phyloP scores from a whole-genome alignment of 2,797 vertebrate species.

The Mastacembelus armatus region DNA sequence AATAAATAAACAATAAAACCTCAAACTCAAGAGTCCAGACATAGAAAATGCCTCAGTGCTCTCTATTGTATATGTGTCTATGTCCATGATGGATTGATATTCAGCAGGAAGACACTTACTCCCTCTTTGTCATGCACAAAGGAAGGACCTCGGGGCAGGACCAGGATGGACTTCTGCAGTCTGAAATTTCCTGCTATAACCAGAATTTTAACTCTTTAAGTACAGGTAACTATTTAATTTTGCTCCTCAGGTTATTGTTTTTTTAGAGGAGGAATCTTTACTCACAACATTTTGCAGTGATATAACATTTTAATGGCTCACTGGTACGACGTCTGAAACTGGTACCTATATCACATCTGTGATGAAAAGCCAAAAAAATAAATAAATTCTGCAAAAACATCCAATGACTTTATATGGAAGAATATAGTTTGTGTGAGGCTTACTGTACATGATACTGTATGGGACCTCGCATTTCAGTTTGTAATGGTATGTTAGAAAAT shows the following conservation, averaged over 20 bases:
- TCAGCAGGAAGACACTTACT: conserved; percentile 33
- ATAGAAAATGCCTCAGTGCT: background rate
- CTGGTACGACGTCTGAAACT: no score
- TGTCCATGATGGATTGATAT: conserved; percentile 28
- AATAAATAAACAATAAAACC: conserved; percentile 1
- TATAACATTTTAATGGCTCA: background rate
- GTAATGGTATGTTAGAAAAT: background rate
- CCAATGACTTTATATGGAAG: background rate
- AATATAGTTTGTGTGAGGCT: background rate
- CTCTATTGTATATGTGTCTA: background rate
- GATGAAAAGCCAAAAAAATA: no score
- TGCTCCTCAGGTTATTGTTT: background rate
- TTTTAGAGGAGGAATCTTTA: background rate
- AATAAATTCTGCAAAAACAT: no score
- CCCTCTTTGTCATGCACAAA: conserved; percentile 45
- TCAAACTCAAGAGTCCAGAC: background rate
- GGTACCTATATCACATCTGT: no score
- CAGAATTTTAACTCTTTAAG: conserved; percentile 29
- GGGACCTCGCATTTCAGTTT: background rate
- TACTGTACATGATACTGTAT: background rate
- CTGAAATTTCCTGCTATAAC: conserved; percentile 32
- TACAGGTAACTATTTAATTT: background rate
- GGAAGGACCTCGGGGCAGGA: conserved; percentile 54
- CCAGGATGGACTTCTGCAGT: conserved; percentile 5
- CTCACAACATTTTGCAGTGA: background rate